Evolutionary conservation across 2,797 vertebrate species (phyloP).

Genomic region (Phrynocephalus vlangalii): DNA sequence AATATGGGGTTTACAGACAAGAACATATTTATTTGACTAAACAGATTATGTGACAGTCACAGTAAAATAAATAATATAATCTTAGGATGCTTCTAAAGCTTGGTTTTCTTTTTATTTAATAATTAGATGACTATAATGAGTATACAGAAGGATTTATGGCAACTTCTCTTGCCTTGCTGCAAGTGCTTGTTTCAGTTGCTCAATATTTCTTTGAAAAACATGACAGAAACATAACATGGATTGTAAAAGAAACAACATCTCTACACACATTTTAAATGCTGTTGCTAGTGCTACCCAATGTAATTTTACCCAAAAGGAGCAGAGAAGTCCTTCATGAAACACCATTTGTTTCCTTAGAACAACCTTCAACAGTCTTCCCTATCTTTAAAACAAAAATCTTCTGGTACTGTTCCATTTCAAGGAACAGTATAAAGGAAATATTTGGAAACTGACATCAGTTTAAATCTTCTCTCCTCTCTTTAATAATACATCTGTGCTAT

Average conservation of each 20-base stretch:
- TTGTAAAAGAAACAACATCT: not conserved
- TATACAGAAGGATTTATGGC: constrained; percentile 60
- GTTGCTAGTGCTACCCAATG: not conserved
- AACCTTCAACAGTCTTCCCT: not conserved
- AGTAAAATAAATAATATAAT: constrained; percentile 30
- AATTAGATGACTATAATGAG: constrained; percentile 61
- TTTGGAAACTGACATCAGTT: not conserved
- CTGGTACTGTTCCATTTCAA: not conserved
- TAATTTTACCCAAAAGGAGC: not conserved
- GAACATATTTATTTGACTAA: not conserved
- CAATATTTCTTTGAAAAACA: not conserved
- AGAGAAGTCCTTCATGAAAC: not conserved
- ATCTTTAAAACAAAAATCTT: not conserved
- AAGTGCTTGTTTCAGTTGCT: not conserved
- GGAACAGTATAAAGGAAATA: not conserved
- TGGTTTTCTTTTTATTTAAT: constrained; percentile 40
- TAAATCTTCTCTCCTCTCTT: not conserved
- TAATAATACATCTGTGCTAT: not conserved
- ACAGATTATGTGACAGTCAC: not conserved
- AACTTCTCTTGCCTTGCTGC: constrained; percentile 49
- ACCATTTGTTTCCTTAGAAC: not conserved
- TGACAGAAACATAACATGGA: not conserved
- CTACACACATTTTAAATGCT: not conserved
- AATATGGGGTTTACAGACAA: not conserved
- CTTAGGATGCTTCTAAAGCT: constrained; percentile 51